Base-by-base conservation (phyloP, 1,140 invertebrate genomes). In the Ceratosolen solmsi region DNA sequence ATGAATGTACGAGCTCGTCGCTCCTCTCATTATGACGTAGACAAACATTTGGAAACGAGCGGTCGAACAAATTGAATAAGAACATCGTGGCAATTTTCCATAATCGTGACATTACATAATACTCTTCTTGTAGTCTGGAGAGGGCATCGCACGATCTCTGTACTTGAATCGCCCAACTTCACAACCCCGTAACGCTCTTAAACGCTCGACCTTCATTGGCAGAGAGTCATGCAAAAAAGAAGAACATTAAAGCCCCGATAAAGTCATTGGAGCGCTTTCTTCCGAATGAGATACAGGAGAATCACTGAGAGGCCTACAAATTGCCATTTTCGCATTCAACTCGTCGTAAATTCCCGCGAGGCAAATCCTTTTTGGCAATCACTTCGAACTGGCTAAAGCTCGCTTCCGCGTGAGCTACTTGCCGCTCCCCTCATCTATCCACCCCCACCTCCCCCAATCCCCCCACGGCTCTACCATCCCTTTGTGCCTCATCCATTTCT, bases 301-400 rank as follows among this genome's bases (percentile, higher is more conserved):
- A 33, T 46, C 46, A 74, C 46, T 1, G 75, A 46, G n/a, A 77
- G 65, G 63, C 77, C 65, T 79, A 68, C 25, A 79, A 79, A 79
- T 79, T 79, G 65, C 51, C 51, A 51, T 56, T 71, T 79, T 79
- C 30, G 65, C 49, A 51, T 71, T 54, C 46, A 79, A 60, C 41
- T 41, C 54, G 36, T 68, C 51, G 38, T 80, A 80, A 80, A 80
- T 80, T 73, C 25, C 54, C 25, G 25, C 70, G 54, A 73, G 70
- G 70, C 70, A 73, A 80, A 80, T 80, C 79, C 70, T 73, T 63
- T 73, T 80, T 80, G 79, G 68, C 79, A 80, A 80, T 80, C 70
- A 73, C 54, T 73, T 63, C 36, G 68, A 58, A 71, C n/a, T 51
- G 20, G 33, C 78, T 79, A 79, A 72, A 70, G 38, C 54, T 63